Conservation (phyloP, 2,888 invertebrate species). For the Pristionchus maxplancki region DNA sequence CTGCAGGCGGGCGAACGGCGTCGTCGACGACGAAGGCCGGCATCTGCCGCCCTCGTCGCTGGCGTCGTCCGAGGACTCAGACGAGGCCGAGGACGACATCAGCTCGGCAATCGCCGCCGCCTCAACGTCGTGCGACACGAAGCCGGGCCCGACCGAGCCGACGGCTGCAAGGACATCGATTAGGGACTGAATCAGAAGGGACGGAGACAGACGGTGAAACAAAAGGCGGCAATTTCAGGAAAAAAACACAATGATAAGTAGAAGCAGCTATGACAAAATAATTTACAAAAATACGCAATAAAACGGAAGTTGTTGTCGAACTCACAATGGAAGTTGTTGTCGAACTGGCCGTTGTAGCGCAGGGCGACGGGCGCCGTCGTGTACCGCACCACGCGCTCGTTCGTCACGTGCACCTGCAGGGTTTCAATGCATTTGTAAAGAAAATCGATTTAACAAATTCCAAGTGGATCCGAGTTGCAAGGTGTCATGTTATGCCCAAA, state of each 20-base stretch:
- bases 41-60: too few relatives aligned
- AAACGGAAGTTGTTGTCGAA: slow-evolving; percentile 58
- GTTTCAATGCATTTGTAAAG: too few relatives aligned
- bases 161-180: slow-evolving; percentile 56
- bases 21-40: neutral
- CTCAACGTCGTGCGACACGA: slow-evolving; percentile 58
- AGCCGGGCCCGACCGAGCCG: slow-evolving; percentile 63
- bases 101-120: slow-evolving; percentile 58
- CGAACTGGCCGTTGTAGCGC: slow-evolving; percentile 60
- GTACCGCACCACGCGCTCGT: slow-evolving; percentile 49
- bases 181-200: neutral
- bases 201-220: neutral
- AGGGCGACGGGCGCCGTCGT: slow-evolving; percentile 58
- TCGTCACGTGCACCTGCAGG: neutral
- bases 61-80: slow-evolving; percentile 45
- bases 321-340: slow-evolving; percentile 58
- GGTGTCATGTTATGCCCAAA: too few relatives aligned
- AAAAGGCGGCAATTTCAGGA: too few relatives aligned
- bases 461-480: too few relatives aligned
- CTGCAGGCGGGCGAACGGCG: neutral
- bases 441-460: too few relatives aligned
- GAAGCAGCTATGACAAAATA: too few relatives aligned
- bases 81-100: too few relatives aligned
- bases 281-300: neutral
- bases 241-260: too few relatives aligned